Evolutionary conservation across 2,888 invertebrate genomes (phyloP), one percentile per base, ranked within the genome.

Genomic region (Fissipunctia ypsillon): DNA sequence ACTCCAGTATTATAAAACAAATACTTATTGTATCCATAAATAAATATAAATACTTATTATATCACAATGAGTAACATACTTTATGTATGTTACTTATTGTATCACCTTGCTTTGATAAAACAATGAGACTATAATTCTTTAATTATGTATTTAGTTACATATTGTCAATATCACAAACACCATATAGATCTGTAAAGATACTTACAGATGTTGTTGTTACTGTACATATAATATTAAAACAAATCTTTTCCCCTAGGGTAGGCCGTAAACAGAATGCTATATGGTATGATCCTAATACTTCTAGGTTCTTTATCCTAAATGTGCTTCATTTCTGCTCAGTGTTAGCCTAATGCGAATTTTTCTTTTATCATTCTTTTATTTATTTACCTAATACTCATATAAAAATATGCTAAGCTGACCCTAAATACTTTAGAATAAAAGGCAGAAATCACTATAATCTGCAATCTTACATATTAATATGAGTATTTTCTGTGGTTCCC

Each of bases 1-100:
- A 50, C 52, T 43, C 19, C 16, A 22, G 16, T 41, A 45, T 38
- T 43, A 28, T 63, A 57, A 74, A 74, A 43, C 66, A 66, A 76
- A 66, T 35, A n/a, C 28, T 59, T 19, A 52, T 67, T 59, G 19
- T 50, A 43, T n/a, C 50, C n/a, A n/a, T n/a, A n/a, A n/a, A n/a
- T n/a, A n/a, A n/a, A n/a, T n/a, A n/a, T n/a, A n/a, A n/a, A n/a
- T n/a, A n/a, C n/a, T n/a, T n/a, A n/a, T n/a, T n/a, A n/a, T n/a
- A n/a, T n/a, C n/a, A n/a, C n/a, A n/a, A n/a, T n/a, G n/a, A n/a
- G n/a, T n/a, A n/a, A n/a, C n/a, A n/a, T n/a, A n/a, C n/a, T n/a
- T n/a, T n/a, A n/a, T n/a, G n/a, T n/a, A n/a, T n/a, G n/a, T n/a
- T 35, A n/a, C 28, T 59, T 19, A 52, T 67, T 59, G 19, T 50